Evolutionary conservation across 1,140 invertebrate genomes (phyloP).

Genomic region (Drosophila willistoni): DNA sequence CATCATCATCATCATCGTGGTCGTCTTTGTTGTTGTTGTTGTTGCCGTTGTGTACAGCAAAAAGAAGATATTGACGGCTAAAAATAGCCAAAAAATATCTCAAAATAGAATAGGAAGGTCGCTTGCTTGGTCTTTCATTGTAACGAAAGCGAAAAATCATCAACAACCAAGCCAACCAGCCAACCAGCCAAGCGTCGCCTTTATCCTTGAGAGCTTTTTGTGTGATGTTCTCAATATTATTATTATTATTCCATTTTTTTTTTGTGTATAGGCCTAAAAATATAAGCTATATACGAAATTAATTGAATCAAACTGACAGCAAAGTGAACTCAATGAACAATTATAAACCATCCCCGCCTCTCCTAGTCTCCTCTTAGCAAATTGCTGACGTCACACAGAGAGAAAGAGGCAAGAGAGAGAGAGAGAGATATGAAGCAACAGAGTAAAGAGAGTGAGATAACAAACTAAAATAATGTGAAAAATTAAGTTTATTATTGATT

Average conservation of each 20-base stretch:
- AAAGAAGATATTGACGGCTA: slow-evolving; percentile 58
- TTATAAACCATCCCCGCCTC: slow-evolving; percentile 28
- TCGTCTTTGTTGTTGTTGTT: slow-evolving; percentile 13
- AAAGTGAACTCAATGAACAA: slow-evolving; percentile 67
- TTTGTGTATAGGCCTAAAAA: slow-evolving; percentile 41
- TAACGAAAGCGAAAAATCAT: no score
- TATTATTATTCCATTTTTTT: slow-evolving; percentile 34
- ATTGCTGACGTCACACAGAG: slow-evolving; percentile 57
- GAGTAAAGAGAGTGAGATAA: slow-evolving; percentile 50
- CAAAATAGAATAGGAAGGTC: slow-evolving; percentile 46
- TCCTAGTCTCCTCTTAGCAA: neutral
- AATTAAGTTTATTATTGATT: slow-evolving; percentile 78
- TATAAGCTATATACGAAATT: slow-evolving; percentile 49
- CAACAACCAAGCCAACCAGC: neutral
- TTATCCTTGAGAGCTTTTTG: slow-evolving; percentile 35
- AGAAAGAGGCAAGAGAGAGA: no score
- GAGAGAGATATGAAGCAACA: slow-evolving; percentile 54
- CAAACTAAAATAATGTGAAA: slow-evolving; percentile 54
- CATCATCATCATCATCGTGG: neutral
- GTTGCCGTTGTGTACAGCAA: neutral
- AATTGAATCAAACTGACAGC: slow-evolving; percentile 64
- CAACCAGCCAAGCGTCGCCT: neutral
- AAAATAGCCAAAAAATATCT: slow-evolving; percentile 57
- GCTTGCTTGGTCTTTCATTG: neutral
- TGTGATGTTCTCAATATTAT: slow-evolving; percentile 39